Conservation (phyloP, 2,888 invertebrate species). For the Tetropium fuscum region DNA sequence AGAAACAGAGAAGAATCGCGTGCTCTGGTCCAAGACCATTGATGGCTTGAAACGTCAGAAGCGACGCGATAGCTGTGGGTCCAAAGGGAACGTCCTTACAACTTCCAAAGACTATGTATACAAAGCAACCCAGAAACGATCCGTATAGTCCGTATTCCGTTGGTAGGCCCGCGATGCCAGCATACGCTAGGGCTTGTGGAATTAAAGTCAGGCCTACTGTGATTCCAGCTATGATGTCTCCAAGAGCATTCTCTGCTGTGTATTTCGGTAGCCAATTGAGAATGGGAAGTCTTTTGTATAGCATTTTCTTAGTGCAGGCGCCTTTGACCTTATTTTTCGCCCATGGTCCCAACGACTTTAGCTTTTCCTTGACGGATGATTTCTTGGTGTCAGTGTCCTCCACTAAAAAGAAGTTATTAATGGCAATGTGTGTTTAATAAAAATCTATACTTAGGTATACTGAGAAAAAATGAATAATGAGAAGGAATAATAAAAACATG, state of each 20-base stretch:
- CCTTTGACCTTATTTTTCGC: constrained; percentile 65
- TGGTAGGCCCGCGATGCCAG: constrained; percentile 69
- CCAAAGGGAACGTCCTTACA: constrained; percentile 94
- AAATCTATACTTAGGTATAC: too few relatives aligned
- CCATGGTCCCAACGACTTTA: constrained; percentile 58
- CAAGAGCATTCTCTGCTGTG: constrained; percentile 79
- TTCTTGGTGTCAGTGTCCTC: neutral
- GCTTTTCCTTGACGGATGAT: constrained; percentile 32
- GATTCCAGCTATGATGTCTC: constrained; percentile 86
- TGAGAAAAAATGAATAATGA: too few relatives aligned
- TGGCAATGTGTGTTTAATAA: too few relatives aligned
- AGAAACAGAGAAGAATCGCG: constrained; percentile 81
- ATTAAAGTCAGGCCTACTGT: constrained; percentile 94
- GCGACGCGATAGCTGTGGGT: constrained; percentile 91
- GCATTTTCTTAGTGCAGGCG: constrained; percentile 76
- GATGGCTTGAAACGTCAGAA: constrained; percentile 85
- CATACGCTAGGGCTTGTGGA: constrained; percentile 87
- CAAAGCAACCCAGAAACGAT: constrained; percentile 91
- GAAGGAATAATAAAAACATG: too few relatives aligned
- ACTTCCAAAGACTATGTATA: constrained; percentile 91
- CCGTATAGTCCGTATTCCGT: constrained; percentile 91
- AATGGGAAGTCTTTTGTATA: constrained; percentile 81
- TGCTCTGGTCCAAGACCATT: constrained; percentile 73
- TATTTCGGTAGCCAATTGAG: constrained; percentile 84
- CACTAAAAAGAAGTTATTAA: constrained; percentile 4